These are phyloP conservation scores for Trichacis sp. DNA, from an alignment of 2,888 invertebrate species.

Conservation along the genomic window DNA sequence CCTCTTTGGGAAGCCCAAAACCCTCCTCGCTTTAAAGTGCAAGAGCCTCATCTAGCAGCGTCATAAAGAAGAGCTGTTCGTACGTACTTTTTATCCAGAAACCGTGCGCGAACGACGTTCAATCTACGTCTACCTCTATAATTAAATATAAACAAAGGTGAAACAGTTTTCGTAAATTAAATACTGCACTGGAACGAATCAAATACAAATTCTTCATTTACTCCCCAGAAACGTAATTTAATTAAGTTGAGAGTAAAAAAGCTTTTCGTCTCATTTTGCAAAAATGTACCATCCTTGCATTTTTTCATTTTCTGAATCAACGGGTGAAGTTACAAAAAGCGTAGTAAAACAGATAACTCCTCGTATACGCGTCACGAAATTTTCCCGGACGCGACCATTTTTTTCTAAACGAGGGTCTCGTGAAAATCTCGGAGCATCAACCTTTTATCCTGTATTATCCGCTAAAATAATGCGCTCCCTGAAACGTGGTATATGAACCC, in stretches of 20 bases:
- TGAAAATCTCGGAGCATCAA: neutral
- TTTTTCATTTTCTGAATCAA: too few relatives aligned
- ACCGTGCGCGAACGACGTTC: neutral
- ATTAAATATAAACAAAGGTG: neutral
- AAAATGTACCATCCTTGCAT: too few relatives aligned
- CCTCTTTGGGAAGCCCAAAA: neutral
- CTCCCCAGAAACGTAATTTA: too few relatives aligned
- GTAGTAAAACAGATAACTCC: neutral
- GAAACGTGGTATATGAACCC: neutral
- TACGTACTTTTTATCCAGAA: too few relatives aligned
- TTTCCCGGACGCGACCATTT: neutral
- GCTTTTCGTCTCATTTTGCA: too few relatives aligned
- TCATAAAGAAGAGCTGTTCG: neutral
- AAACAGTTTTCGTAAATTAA: neutral
- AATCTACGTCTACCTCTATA: neutral
- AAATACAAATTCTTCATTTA: too few relatives aligned
- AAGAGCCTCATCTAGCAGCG: neutral
- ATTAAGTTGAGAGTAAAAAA: too few relatives aligned
- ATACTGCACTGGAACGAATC: too few relatives aligned
- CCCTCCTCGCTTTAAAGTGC: neutral
- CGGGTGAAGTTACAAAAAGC: neutral
- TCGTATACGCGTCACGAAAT: neutral
- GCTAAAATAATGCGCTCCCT: neutral
- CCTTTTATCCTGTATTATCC: neutral
- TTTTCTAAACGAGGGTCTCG: neutral